phyloP scores from a whole-genome alignment of 2,888 invertebrate species.

The Lasioglossum vierecki region DNA sequence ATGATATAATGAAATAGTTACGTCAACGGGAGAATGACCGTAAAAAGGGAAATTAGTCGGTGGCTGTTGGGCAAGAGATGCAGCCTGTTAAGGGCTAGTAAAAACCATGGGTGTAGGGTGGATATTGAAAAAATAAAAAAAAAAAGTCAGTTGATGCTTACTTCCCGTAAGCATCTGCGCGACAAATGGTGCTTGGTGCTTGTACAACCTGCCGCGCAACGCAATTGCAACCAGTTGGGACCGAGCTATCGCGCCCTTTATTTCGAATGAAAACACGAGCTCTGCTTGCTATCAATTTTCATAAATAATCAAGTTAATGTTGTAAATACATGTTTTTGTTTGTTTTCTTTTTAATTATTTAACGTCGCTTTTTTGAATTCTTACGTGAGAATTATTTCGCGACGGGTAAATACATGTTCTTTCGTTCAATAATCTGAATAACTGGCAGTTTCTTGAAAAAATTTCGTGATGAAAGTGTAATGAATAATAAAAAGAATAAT shows the following conservation, averaged over 20 bases:
- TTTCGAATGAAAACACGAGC: constrained; percentile 26
- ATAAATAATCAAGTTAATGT: not conserved
- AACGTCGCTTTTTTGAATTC: no score
- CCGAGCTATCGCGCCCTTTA: constrained; percentile 41
- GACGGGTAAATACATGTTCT: not conserved
- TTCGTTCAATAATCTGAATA: not conserved
- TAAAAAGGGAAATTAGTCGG: constrained; percentile 18
- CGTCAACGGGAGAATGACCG: not conserved
- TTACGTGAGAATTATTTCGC: no score
- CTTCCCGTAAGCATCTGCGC: constrained; percentile 74
- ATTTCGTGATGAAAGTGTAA: not conserved
- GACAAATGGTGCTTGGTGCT: constrained; percentile 71
- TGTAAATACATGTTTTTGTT: not conserved
- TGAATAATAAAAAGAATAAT: not conserved
- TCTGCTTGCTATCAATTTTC: not conserved
- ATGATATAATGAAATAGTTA: constrained; percentile 14
- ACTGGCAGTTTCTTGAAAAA: not conserved
- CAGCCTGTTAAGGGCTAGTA: constrained; percentile 16
- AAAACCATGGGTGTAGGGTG: constrained; percentile 47
- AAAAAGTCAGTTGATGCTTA: constrained; percentile 50
- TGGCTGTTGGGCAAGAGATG: not conserved
- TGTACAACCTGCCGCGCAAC: constrained; percentile 66
- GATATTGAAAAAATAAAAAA: constrained; percentile 17
- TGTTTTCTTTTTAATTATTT: no score
- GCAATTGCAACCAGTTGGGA: constrained; percentile 64